Evolutionary conservation across 2,113 vertebrate genomes (phyloP).

Genomic region (Heliornis fulica): DNA sequence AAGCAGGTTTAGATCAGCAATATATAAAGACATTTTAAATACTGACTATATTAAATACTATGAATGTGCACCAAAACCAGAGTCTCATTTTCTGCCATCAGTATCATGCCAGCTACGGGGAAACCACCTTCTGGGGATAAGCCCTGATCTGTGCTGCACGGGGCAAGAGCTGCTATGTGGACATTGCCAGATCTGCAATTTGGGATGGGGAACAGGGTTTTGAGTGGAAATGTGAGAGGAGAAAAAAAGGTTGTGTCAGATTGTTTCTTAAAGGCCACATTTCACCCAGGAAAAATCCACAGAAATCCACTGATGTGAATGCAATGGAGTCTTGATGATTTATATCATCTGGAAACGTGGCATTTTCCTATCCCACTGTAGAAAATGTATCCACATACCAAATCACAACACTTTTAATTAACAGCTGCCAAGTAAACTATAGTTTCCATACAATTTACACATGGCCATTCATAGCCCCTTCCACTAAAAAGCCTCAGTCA

Average conservation of each 20-base stretch:
- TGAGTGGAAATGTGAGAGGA: not conserved
- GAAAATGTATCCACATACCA: not conserved
- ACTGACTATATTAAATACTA: not conserved
- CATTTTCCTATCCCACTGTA: not conserved
- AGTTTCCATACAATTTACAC: not conserved
- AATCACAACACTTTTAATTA: not conserved
- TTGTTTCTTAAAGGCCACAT: not conserved
- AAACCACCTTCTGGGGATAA: not conserved
- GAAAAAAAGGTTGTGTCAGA: not conserved
- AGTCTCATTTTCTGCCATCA: not conserved
- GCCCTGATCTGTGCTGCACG: not conserved
- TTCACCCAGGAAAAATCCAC: not conserved
- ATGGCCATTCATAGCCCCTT: not conserved
- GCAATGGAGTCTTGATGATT: not conserved
- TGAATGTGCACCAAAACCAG: not conserved
- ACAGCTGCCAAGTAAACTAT: not conserved
- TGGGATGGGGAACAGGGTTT: not conserved
- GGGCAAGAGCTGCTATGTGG: not conserved
- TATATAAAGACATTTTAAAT: not conserved
- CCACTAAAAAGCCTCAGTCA: not conserved
- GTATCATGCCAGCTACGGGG: not conserved
- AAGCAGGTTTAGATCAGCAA: not conserved
- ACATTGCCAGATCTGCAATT: not conserved
- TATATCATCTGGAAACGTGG: not conserved
- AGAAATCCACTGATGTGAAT: not conserved